Evolutionary conservation across 23 tunicate species (phyloP).

Genomic region (Ciona savignyi): DNA sequence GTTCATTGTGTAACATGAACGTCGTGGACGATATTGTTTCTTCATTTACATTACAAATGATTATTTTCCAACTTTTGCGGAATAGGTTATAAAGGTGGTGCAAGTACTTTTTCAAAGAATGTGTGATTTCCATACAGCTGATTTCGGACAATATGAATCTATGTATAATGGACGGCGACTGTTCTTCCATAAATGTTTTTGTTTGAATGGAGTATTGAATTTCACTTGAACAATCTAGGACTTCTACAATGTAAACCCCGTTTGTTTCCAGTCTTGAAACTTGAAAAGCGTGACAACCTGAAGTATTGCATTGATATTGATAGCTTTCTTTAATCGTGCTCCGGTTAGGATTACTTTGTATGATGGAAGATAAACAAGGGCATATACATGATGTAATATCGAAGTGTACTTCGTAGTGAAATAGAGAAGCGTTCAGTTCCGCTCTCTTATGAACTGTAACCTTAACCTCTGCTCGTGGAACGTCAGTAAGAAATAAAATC

Average conservation of each 20-base stretch:
- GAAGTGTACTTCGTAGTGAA: background rate
- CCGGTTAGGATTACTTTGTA: too few species aligned
- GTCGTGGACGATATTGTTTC: background rate
- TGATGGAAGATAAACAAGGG: background rate
- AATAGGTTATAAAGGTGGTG: background rate
- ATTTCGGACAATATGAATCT: background rate
- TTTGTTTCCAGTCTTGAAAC: too few species aligned
- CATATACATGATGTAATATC: background rate
- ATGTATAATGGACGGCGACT: background rate
- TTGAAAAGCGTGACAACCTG: too few species aligned
- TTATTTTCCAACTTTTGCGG: background rate
- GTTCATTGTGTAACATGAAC: background rate
- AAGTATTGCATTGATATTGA: background rate
- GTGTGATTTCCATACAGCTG: background rate
- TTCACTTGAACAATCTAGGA: background rate
- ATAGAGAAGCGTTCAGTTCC: background rate
- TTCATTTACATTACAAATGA: background rate
- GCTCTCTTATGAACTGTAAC: background rate
- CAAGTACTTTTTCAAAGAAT: background rate
- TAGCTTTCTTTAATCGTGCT: background rate
- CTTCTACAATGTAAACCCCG: background rate
- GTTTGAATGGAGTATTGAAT: background rate
- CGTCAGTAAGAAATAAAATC: background rate
- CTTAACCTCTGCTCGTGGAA: background rate
- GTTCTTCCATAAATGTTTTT: background rate